Conservation (phyloP, 2,113 vertebrate species). For the Myotis davidii region DNA sequence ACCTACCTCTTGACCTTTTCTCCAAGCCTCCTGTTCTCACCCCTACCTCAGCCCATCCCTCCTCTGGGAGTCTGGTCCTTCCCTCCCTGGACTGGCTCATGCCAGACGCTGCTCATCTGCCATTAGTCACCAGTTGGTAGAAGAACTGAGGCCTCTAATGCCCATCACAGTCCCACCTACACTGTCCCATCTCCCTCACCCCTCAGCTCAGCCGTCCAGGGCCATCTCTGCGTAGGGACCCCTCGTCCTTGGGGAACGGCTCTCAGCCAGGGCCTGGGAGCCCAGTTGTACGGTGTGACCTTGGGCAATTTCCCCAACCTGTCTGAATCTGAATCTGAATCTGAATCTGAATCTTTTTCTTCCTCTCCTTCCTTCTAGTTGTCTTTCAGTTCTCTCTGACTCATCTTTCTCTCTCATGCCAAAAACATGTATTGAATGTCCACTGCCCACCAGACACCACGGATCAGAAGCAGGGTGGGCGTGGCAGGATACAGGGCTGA, state of each 20-base stretch:
- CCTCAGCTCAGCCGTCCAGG: not conserved
- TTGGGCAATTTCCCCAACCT: not conserved
- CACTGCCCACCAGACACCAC: not conserved
- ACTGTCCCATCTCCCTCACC: not conserved
- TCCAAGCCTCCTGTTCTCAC: not conserved
- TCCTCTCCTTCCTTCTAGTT: not conserved
- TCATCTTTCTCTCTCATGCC: not conserved
- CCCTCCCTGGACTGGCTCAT: not conserved
- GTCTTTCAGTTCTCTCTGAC: not conserved
- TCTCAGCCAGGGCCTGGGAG: not conserved
- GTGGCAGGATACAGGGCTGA: not conserved
- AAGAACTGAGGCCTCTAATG: not conserved
- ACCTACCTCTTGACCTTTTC: not conserved
- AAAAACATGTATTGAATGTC: not conserved
- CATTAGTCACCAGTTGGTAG: conserved; percentile 59
- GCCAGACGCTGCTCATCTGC: conserved; percentile 47
- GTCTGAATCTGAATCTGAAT: not conserved
- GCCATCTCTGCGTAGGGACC: not conserved
- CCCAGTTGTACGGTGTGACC: not conserved
- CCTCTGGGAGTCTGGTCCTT: not conserved
- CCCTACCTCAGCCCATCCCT: not conserved
- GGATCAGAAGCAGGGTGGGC: not conserved
- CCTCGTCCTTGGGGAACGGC: not conserved
- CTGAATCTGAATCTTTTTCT: not conserved
- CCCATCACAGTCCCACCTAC: not conserved